Conservation (phyloP, 2,888 invertebrate genomes). For the Alloscopus bannaensis region DNA sequence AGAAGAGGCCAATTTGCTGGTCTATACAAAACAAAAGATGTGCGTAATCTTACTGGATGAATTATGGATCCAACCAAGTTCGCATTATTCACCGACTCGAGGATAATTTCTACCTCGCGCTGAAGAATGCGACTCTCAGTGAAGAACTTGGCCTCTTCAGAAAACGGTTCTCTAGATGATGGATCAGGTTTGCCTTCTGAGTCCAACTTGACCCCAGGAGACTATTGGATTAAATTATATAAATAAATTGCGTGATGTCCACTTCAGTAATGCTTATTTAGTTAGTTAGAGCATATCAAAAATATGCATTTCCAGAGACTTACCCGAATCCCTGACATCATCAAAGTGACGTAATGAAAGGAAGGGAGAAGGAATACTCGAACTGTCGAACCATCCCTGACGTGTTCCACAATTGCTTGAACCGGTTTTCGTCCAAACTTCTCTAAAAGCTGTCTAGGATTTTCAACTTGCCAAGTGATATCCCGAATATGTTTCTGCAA, state of each 20-base stretch:
- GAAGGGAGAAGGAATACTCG: constrained; percentile 93
- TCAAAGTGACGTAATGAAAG: constrained; percentile 93
- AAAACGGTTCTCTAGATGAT: constrained; percentile 78
- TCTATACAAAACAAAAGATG: constrained; percentile 1
- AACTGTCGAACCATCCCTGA: constrained; percentile 97
- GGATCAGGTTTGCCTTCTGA: constrained; percentile 81
- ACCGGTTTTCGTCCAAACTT: constrained; percentile 90
- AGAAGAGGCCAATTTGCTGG: too few species aligned
- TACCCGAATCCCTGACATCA: constrained; percentile 95
- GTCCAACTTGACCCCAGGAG: constrained; percentile 85
- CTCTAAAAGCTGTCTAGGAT: constrained; percentile 88
- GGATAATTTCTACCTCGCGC: constrained; percentile 89
- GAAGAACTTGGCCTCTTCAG: constrained; percentile 95
- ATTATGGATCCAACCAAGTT: constrained; percentile 95
- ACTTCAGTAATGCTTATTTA: too few species aligned
- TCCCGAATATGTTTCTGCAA: constrained; percentile 85
- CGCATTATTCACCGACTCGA: constrained; percentile 94
- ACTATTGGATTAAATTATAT: constrained; percentile 74
- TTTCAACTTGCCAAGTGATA: constrained; percentile 92
- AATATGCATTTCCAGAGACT: constrained; percentile 74
- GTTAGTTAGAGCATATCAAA: neutral
- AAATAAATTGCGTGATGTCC: too few species aligned
- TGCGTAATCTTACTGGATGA: constrained; percentile 85
- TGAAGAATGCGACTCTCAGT: constrained; percentile 94
- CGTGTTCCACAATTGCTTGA: constrained; percentile 96